phyloP scores from a whole-genome alignment of 2,888 invertebrate species.

The Pheosia gnoma region DNA sequence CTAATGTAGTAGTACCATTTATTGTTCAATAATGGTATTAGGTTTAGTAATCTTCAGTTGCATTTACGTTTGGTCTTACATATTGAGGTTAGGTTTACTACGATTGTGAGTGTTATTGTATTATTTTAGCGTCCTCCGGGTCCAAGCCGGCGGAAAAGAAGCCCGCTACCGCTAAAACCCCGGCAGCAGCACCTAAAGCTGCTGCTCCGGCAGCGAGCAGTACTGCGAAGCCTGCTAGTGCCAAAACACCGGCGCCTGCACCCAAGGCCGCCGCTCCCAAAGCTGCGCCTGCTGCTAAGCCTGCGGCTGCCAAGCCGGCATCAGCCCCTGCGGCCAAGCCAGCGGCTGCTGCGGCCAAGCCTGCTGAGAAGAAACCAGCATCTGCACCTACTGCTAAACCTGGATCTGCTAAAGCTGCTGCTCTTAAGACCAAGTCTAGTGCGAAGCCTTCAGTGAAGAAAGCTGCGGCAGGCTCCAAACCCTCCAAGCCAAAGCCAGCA shows the following conservation, averaged over 20 bases:
- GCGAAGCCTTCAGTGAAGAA: slow-evolving; percentile 81
- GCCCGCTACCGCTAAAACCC: slow-evolving; percentile 71
- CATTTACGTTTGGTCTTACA: background rate
- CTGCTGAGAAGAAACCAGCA: slow-evolving; percentile 71
- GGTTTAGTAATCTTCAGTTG: background rate
- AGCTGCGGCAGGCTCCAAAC: slow-evolving; percentile 76
- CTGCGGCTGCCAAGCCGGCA: slow-evolving; percentile 75
- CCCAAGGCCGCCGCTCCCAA: slow-evolving; percentile 76
- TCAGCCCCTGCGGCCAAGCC: slow-evolving; percentile 77
- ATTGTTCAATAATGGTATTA: background rate
- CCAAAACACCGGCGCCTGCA: slow-evolving; percentile 72
- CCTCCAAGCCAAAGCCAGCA: slow-evolving; percentile 78
- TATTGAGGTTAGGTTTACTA: slow-evolving; percentile 50
- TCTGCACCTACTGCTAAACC: slow-evolving; percentile 77
- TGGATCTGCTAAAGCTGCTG: slow-evolving; percentile 80
- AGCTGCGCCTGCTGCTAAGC: slow-evolving; percentile 65
- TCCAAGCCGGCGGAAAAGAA: slow-evolving; percentile 79
- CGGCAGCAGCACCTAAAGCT: slow-evolving; percentile 74
- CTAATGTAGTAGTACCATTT: background rate
- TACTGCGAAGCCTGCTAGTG: slow-evolving; percentile 67
- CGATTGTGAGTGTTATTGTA: slow-evolving; percentile 6
- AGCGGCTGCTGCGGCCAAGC: slow-evolving; percentile 66
- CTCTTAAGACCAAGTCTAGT: slow-evolving; percentile 78
- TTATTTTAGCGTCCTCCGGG: slow-evolving; percentile 61
- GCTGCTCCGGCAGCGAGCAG: slow-evolving; percentile 52